Percentiles rank a stretch among this genome's conserved stretches.
Evolutionary conservation across 2,888 invertebrate genomes (phyloP).

Genomic region (Drosophila prolongata): DNA sequence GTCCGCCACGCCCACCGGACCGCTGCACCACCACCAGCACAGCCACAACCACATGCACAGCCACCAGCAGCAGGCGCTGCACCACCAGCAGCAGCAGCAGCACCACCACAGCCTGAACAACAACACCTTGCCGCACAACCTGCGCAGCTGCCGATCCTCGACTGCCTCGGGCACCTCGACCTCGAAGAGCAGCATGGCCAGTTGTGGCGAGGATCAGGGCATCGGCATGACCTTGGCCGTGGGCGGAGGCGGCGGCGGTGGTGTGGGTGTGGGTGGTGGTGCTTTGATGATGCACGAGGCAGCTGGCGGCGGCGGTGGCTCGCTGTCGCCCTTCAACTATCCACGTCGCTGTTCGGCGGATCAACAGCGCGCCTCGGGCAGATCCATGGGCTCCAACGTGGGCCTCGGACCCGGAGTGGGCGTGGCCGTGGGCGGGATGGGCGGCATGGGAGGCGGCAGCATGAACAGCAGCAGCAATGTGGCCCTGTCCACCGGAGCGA

Average conservation of each 20-base stretch:
- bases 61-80: slow-evolving; percentile 25
- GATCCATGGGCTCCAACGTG: slow-evolving; percentile 54
- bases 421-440: slow-evolving; percentile 1
- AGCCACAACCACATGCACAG: neutral
- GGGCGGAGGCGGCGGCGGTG: slow-evolving; percentile 9
- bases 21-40: slow-evolving; percentile 35
- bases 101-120: slow-evolving; percentile 60
- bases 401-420: neutral
- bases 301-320: slow-evolving; percentile 29
- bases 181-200: slow-evolving; percentile 84
- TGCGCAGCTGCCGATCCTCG: slow-evolving; percentile 83
- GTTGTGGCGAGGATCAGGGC: slow-evolving; percentile 83
- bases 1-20: slow-evolving; percentile 77
- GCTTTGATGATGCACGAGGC: slow-evolving; percentile 18
- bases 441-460: slow-evolving; percentile 5
- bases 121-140: slow-evolving; percentile 80
- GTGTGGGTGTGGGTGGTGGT: slow-evolving; percentile 9
- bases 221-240: slow-evolving; percentile 63
- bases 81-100: slow-evolving; percentile 25
- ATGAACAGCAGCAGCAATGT: slow-evolving; percentile 42
- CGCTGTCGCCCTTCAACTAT: slow-evolving; percentile 81
- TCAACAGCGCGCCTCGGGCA: slow-evolving; percentile 81
- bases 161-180: slow-evolving; percentile 84
- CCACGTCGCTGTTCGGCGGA: slow-evolving; percentile 83
- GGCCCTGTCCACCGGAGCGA: slow-evolving; percentile 70